Evolutionary conservation across 2,888 invertebrate genomes (phyloP), one percentile per base, ranked within the genome.

Genomic region (Cynaeus angustus): DNA sequence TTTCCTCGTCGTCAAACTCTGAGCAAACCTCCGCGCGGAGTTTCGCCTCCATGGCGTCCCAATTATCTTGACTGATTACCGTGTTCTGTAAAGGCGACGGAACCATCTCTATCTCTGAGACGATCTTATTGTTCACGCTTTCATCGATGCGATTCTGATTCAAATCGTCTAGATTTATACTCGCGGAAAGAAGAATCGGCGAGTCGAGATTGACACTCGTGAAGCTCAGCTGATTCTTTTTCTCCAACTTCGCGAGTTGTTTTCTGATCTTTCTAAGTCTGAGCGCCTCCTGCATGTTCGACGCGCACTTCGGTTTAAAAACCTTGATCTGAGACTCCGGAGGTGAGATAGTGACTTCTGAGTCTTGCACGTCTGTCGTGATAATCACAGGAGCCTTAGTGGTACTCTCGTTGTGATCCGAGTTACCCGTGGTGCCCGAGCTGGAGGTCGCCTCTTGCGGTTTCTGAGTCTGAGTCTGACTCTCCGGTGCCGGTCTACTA

Each of bases 301-400:
- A 89, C 0, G 91, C 91, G 66, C 91, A 89, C 84, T 90, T 92
- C 0, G 91, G 91, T 80, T 92, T 92, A 72, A 89, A 90, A 26
- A 89, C 77, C 9, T 87, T 87, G 4, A 79, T 72, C 14, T 72
- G 72, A 1, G 61, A 53, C 37, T 72, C 62, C 7, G 21, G 16
- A 6, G 46, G 30, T n/a, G 56, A 26, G 10, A 33, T 37, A 1
- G 66, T 37, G 9, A 68, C 30, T 59, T 73, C 71, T 7, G 68
- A 21, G 52, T 67, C 58, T 53, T 68, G 56, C 8, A 58, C 38
- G 2, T 58, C 13, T 8, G 26, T 48, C 0, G 48, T 48, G 6
- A 64, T 13, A 1, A 61, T 58, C 5, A 70, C 43, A 4, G 53
- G 52, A 52, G 67, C 64, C 43, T 69, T 66, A 12, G 58, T 46